Evolutionary conservation across 2,797 vertebrate genomes (phyloP).

Genomic region (Halcyon leucocephala): DNA sequence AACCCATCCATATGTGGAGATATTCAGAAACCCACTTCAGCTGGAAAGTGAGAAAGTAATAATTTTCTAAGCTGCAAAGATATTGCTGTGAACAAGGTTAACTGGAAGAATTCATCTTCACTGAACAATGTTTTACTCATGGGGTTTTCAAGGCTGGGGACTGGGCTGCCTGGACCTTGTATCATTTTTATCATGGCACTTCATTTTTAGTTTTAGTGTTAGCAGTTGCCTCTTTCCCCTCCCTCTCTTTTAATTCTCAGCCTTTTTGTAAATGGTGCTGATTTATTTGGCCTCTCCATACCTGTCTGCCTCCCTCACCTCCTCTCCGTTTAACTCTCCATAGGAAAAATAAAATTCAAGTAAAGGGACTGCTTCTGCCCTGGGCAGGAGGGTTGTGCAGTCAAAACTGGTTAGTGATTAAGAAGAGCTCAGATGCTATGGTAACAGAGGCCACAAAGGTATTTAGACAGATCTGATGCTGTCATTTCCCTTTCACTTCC

Average conservation of each 20-base stretch:
- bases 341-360: not conserved
- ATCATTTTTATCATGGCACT: constrained; percentile 25
- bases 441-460: not conserved
- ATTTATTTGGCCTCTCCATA: not conserved
- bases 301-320: not conserved
- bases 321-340: not conserved
- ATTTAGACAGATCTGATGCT: not conserved
- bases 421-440: not conserved
- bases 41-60: not conserved
- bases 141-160: constrained; percentile 37
- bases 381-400: not conserved
- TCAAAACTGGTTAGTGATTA: not conserved
- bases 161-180: not conserved
- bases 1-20: constrained; percentile 10
- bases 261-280: not conserved
- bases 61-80: constrained; percentile 63
- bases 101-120: not conserved
- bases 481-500: not conserved
- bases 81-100: constrained; percentile 25
- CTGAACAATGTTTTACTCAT: not conserved
- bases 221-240: not conserved
- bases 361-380: not conserved
- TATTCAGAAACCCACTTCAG: not conserved
- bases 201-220: not conserved
- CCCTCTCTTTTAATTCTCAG: constrained; percentile 32